A percentile compares a stretch with the other conserved stretches of the same genome.
These are phyloP conservation scores for Oryzaephilus surinamensis DNA, from an alignment of 1,140 invertebrate genomes.

Conservation along the genomic window DNA sequence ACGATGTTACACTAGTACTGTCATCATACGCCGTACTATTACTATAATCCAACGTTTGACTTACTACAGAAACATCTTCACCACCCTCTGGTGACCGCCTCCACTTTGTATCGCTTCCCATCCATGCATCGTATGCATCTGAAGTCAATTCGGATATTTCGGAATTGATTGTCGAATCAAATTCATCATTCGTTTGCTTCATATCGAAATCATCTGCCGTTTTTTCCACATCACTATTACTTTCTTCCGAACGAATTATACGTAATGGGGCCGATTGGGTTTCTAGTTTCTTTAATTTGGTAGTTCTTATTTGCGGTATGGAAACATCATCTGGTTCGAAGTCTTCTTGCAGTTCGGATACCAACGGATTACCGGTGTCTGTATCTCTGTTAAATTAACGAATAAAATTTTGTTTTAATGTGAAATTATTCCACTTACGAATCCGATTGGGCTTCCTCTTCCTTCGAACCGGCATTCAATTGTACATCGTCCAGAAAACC, in stretches of 20 bases:
- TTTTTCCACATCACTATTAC: slow-evolving; percentile 29
- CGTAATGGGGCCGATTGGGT: slow-evolving; percentile 1
- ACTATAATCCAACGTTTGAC: slow-evolving; percentile 40
- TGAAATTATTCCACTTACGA: slow-evolving; percentile 40
- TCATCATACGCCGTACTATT: slow-evolving; percentile 42
- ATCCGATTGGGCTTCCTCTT: slow-evolving; percentile 40
- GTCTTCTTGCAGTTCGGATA: slow-evolving; percentile 80
- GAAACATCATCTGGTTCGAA: slow-evolving; percentile 55
- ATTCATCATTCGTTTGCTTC: slow-evolving; percentile 38
- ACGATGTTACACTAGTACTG: slow-evolving; percentile 42
- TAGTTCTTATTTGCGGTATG: slow-evolving; percentile 6
- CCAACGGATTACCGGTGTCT: slow-evolving; percentile 71
- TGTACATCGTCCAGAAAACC: slow-evolving; percentile 70
- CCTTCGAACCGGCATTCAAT: slow-evolving; percentile 27
- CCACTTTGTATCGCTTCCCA: slow-evolving; percentile 45
- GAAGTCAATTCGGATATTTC: slow-evolving; percentile 42
- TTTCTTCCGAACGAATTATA: slow-evolving; percentile 18
- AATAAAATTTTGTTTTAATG: neutral
- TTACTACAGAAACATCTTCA: slow-evolving; percentile 43
- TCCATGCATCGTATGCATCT: slow-evolving; percentile 46
- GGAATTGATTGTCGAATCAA: slow-evolving; percentile 36
- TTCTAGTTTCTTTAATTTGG: slow-evolving; percentile 2
- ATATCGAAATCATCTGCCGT: slow-evolving; percentile 28
- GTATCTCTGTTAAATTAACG: slow-evolving; percentile 52
- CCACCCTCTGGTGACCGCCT: slow-evolving; percentile 50